These are phyloP conservation scores for Zonitis immaculata DNA, from an alignment of 2,888 invertebrate species.

Conservation along the genomic window DNA sequence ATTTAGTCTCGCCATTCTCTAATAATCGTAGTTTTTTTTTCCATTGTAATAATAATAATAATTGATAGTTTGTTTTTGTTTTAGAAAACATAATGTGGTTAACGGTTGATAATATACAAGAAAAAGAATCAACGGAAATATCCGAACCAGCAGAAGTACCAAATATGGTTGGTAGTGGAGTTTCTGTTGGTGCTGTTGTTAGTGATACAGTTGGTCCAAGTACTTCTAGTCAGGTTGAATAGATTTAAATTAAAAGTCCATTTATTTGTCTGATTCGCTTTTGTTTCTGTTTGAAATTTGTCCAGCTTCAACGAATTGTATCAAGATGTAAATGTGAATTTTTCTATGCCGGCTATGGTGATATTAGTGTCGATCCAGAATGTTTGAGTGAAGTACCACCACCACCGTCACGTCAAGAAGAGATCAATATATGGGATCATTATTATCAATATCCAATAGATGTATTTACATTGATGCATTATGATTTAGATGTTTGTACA, in stretches of 20 bases:
- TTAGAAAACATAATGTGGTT: slow-evolving; percentile 93
- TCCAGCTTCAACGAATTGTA: slow-evolving; percentile 93
- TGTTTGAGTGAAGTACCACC: slow-evolving; percentile 65
- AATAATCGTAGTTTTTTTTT: too few species aligned
- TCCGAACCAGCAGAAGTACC: slow-evolving; percentile 80
- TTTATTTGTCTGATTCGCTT: too few species aligned
- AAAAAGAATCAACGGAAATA: slow-evolving; percentile 72
- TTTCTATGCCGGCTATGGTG: slow-evolving; percentile 92
- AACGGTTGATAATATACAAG: slow-evolving; percentile 88
- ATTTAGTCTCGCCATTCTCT: too few species aligned
- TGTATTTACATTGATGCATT: slow-evolving; percentile 96
- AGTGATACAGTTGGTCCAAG: slow-evolving; percentile 84
- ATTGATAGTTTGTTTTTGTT: slow-evolving; percentile 21
- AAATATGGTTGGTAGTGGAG: slow-evolving; percentile 87
- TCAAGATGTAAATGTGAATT: slow-evolving; percentile 98
- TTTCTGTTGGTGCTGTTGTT: slow-evolving; percentile 95
- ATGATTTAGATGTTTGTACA: slow-evolving; percentile 96
- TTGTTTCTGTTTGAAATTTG: slow-evolving; percentile 20
- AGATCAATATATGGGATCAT: slow-evolving; percentile 71
- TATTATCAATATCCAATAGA: slow-evolving; percentile 88
- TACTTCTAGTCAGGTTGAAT: slow-evolving; percentile 52
- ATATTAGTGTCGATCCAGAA: slow-evolving; percentile 67
- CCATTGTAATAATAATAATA: too few species aligned
- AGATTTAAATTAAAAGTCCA: too few species aligned
- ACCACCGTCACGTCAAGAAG: slow-evolving; percentile 61